These are phyloP conservation scores for Morone saxatilis DNA, from an alignment of 2,113 vertebrate genomes.

Conservation along the genomic window DNA sequence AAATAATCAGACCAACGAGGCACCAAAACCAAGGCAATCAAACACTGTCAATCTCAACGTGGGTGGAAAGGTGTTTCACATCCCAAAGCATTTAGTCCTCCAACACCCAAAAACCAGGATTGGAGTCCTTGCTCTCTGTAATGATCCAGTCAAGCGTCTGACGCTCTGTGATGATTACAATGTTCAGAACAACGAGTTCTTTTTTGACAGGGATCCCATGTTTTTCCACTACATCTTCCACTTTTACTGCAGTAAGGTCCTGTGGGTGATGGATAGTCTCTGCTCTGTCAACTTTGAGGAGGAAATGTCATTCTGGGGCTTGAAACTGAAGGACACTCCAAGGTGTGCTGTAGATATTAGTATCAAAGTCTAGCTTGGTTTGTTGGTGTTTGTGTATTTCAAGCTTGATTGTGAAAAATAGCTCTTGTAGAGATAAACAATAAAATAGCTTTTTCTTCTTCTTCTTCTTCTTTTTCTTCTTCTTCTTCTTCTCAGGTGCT, in stretches of 20 bases:
- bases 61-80: constrained; percentile 88
- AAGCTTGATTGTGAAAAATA: not conserved
- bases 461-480: constrained; percentile 24
- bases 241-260: constrained; percentile 89
- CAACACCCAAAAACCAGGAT: constrained; percentile 87
- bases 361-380: not conserved
- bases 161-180: constrained; percentile 92
- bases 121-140: constrained; percentile 86
- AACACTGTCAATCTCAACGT: constrained; percentile 88
- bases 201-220: constrained; percentile 91
- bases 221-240: constrained; percentile 92
- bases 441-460: constrained; percentile 10
- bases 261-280: constrained; percentile 91
- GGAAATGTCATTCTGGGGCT: constrained; percentile 91
- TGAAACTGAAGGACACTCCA: constrained; percentile 87
- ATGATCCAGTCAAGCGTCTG: constrained; percentile 84
- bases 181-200: constrained; percentile 89
- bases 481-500: constrained; percentile 80
- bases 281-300: constrained; percentile 91
- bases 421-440: not conserved
- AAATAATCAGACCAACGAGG: not conserved
- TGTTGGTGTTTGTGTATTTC: constrained; percentile 25
- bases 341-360: constrained; percentile 60
- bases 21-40: constrained; percentile 63
- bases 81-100: constrained; percentile 82